Percentiles rank a stretch among this genome's conserved stretches.
Evolutionary conservation across 2,113 vertebrate genomes (phyloP).

Genomic region (Centropus bengalensis): DNA sequence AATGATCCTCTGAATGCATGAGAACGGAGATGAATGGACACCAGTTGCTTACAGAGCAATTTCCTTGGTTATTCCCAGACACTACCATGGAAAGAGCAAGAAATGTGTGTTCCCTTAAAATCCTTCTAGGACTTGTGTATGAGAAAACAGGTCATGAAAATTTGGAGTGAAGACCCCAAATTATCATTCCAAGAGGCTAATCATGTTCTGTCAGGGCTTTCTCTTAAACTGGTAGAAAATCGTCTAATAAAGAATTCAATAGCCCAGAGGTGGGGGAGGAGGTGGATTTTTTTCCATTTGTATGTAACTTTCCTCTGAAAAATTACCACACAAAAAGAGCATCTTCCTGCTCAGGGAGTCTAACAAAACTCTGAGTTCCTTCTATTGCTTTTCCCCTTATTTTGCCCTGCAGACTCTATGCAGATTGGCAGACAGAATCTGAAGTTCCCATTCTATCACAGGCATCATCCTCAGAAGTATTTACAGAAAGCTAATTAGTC

Average conservation of each 20-base stretch:
- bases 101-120: background rate
- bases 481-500: constrained; percentile 20
- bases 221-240: background rate
- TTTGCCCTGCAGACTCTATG: background rate
- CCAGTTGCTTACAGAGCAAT: background rate
- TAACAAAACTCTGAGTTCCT: background rate
- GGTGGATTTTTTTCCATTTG: background rate
- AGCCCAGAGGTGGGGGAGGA: background rate
- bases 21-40: background rate
- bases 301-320: constrained; percentile 6
- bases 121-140: background rate
- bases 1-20: background rate
- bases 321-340: constrained; percentile 26
- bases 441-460: background rate
- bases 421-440: background rate
- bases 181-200: background rate
- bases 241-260: background rate
- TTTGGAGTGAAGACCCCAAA: background rate
- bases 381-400: background rate
- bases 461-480: background rate
- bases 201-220: background rate
- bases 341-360: background rate
- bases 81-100: background rate
- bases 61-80: background rate
- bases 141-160: background rate